Evolutionary conservation across 2,888 invertebrate species (phyloP).

Genomic region (Venusia cambrica): DNA sequence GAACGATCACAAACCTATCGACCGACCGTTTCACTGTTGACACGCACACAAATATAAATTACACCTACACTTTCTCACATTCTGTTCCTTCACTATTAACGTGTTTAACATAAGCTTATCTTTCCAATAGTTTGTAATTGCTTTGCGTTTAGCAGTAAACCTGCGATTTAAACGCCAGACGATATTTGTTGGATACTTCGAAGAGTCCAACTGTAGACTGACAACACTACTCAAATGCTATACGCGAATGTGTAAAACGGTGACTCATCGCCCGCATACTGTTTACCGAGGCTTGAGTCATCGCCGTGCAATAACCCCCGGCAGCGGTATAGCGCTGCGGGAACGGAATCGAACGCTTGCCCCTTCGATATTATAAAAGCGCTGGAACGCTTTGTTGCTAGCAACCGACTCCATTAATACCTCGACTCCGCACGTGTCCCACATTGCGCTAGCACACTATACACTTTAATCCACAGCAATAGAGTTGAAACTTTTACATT

Average conservation of each 20-base stretch:
- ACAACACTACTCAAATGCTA: constrained; percentile 79
- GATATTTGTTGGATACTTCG: constrained; percentile 61
- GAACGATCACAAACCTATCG: constrained; percentile 67
- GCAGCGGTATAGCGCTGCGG: constrained; percentile 66
- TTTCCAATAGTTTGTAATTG: constrained; percentile 49
- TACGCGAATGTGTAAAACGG: constrained; percentile 82
- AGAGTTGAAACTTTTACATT: constrained; percentile 34
- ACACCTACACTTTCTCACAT: constrained; percentile 73
- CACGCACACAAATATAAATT: constrained; percentile 71
- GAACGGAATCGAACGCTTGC: constrained; percentile 36
- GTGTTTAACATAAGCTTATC: constrained; percentile 53
- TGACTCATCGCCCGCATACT: constrained; percentile 82
- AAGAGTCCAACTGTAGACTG: constrained; percentile 78
- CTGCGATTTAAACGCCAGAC: constrained; percentile 73
- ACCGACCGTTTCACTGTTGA: constrained; percentile 76
- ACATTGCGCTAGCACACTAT: constrained; percentile 43
- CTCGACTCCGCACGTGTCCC: constrained; percentile 77
- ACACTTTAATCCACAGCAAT: constrained; percentile 40
- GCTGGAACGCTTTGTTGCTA: constrained; percentile 57
- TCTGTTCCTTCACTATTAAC: constrained; percentile 57
- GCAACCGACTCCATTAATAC: constrained; percentile 75
- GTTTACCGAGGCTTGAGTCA: constrained; percentile 81
- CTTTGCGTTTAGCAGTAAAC: constrained; percentile 68
- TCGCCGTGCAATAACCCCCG: constrained; percentile 56
- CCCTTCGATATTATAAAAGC: constrained; percentile 49